Base-by-base conservation (phyloP, 2,797 vertebrate species). In the Tenualosa ilisha region DNA sequence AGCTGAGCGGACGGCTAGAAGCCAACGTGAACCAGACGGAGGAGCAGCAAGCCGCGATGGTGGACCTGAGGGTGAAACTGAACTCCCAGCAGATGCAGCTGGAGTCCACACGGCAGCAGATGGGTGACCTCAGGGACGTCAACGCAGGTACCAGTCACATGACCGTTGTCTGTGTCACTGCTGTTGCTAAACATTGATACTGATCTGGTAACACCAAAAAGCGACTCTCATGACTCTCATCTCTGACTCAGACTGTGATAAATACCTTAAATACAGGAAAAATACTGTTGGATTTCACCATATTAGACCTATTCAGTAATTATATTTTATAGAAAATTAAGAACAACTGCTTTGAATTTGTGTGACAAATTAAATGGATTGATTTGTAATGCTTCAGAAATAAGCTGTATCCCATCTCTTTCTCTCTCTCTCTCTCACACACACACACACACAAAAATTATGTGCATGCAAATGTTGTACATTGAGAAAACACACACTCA, bases 1-100 rank as follows among this genome's bases (percentile, higher is more conserved):
- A 91, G 92, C 90, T 91, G 93, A 91, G 93, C 91, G 92, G 92
- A 88, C 92, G 91, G 93, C 91, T 88, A 92, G 93, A 89, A 89
- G 90, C 89, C 86, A 93, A 88, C 85, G 89, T 91, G 91, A 89
- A 90, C 90, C 91, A 88, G 91, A 91, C 91, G 87, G 89, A 93
- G 87, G 90, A 89, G 17, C 72, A 53, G 81, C 89, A 91, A 90
- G 89, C 89, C 86, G 91, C 84, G 59, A n/a, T 63, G 59, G 31
- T 40, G 9, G 31, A 72, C 26, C 26, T 72, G 65, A 72, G 65
- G n/a, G 65, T 31, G 31, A 40, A 17, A 31, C 31, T 72, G 12
- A 72, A 40, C 65, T 31, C 40, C 22, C 65, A 72, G 65, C 65
- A 79, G 37, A n/a, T 46, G 17, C 72, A 79, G 37, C 68, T 79